Evolutionary conservation across 2,113 vertebrate genomes (phyloP).

Genomic region (Hippocampus comes): DNA sequence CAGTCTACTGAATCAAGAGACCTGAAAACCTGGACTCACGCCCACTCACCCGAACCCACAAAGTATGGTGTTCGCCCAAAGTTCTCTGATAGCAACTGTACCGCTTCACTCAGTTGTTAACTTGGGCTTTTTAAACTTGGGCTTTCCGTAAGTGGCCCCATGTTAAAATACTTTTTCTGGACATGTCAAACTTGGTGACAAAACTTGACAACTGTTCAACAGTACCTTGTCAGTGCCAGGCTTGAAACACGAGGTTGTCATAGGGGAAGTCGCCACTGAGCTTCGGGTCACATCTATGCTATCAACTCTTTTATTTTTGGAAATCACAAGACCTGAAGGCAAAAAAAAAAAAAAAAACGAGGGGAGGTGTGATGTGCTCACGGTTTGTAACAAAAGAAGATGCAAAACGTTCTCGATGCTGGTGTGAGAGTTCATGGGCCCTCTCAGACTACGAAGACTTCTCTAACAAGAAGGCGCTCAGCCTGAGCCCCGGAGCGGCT

Average conservation of each 20-base stretch:
- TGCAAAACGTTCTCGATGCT: conserved; percentile 24
- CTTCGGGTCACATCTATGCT: not conserved
- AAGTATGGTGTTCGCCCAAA: no score
- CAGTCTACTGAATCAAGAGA: no score
- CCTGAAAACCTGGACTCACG: no score
- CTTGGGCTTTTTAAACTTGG: no score
- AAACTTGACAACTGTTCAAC: not conserved
- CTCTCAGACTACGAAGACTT: conserved; percentile 5
- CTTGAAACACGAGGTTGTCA: not conserved
- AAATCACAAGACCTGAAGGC: not conserved
- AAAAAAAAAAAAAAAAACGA: not conserved
- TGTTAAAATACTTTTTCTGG: no score
- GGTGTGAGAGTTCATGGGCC: conserved; percentile 24
- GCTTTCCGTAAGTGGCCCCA: no score
- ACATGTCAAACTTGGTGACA: not conserved
- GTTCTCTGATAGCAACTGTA: no score
- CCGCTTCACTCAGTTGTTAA: no score
- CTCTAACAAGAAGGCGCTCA: conserved; percentile 24
- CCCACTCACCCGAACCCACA: no score
- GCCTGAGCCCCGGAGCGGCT: not conserved
- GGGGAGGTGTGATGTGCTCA: not conserved
- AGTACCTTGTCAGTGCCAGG: not conserved
- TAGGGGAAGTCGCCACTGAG: not conserved
- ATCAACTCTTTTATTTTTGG: not conserved
- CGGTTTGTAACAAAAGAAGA: conserved; percentile 9